Conservation (phyloP, 2,797 vertebrate species). For the Artibeus jamaicensis region DNA sequence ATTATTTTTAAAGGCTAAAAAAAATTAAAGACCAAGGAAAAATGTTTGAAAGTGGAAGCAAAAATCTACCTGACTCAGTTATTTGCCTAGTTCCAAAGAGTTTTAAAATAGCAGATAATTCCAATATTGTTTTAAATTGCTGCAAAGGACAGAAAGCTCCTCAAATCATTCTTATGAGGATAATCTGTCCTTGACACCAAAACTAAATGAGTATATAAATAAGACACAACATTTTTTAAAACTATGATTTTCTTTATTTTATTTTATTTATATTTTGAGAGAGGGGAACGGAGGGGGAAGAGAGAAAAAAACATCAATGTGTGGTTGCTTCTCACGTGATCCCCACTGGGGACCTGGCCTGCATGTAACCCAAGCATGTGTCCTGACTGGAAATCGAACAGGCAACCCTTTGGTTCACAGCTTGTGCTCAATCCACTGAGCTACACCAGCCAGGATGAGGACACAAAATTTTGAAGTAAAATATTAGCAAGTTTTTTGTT, state of each 20-base stretch:
- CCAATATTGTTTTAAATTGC: neutral
- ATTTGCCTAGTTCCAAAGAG: neutral
- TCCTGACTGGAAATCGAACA: no score
- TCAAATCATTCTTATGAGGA: neutral
- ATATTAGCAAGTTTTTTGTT: neutral
- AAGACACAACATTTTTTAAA: neutral
- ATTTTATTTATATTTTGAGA: no score
- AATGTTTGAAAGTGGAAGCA: neutral
- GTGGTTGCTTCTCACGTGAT: no score
- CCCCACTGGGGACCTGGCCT: no score
- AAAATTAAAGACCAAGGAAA: neutral
- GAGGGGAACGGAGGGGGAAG: no score
- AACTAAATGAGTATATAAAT: neutral
- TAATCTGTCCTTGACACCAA: neutral
- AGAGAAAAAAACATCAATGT: no score
- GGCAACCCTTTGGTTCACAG: no score
- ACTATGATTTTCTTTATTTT: no score
- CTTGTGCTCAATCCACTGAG: no score
- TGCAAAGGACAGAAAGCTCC: neutral
- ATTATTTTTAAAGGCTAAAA: neutral
- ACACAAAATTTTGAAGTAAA: neutral
- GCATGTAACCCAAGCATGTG: no score
- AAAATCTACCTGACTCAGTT: neutral
- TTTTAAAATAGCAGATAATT: neutral
- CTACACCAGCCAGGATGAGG: no score